These are phyloP conservation scores for Falcaria lacertinaria DNA, from an alignment of 2,888 invertebrate species.

Conservation along the genomic window DNA sequence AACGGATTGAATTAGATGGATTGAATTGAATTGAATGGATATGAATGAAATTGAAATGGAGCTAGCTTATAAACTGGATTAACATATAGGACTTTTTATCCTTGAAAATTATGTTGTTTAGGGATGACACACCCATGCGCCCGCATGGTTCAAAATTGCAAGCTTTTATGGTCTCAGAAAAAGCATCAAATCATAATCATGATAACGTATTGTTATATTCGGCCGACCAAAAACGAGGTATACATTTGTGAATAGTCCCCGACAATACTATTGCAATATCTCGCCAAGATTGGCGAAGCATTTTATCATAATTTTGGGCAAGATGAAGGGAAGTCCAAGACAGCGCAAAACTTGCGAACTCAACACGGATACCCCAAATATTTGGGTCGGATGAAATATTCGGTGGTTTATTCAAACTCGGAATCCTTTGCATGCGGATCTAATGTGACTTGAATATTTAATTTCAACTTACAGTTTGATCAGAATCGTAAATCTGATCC, in stretches of 20 bases:
- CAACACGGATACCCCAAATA: constrained; percentile 40
- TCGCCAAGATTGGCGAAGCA: constrained; percentile 34
- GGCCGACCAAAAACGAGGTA: background rate
- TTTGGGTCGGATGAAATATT: constrained; percentile 28
- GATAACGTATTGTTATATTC: background rate
- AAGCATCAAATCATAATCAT: no score
- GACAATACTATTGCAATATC: constrained; percentile 34
- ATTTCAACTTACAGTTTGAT: background rate
- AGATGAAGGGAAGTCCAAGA: constrained; percentile 32
- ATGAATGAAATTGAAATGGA: no score
- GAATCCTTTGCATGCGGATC: constrained; percentile 2
- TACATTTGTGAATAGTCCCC: constrained; percentile 11
- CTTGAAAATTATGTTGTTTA: no score
- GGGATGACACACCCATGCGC: no score
- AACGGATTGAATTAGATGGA: no score
- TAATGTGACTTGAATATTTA: constrained; percentile 3
- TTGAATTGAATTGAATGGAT: no score
- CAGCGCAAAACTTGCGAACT: constrained; percentile 34
- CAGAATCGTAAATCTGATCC: background rate
- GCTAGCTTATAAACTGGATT: no score
- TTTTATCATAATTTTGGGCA: constrained; percentile 48
- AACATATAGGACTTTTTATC: no score
- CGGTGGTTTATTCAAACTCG: background rate
- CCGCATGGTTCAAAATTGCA: no score
- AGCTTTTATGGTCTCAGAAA: no score